Evolutionary conservation across 2,797 vertebrate species (phyloP), one percentile per base, ranked within the genome.

Genomic region (Lithobates pipiens): DNA sequence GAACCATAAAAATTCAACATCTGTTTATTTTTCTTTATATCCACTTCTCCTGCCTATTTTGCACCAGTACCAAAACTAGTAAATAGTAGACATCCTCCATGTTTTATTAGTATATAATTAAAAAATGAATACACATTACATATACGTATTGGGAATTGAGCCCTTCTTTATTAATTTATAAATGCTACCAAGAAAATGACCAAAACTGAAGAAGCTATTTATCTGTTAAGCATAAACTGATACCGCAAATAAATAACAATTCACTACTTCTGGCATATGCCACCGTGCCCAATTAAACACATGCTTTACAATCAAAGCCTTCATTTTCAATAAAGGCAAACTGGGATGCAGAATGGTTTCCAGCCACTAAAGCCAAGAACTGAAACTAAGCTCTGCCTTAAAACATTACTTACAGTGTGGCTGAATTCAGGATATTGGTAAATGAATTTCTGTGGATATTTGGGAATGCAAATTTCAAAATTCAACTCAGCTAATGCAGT

Each of bases 241-340:
- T 82, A 86, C 75, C 85, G 73, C 80, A 86, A 77, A 86, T 83
- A 86, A 86, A 86, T 74, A 83, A 83, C 76, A 86, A 83, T 83
- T 87, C 81, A 25, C 81, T 70, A 75, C 71, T 80, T 42, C 46
- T 61, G 81, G 81, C 86, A 83, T 87, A 87, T 87, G 86, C 76
- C 80, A 87, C 71, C 44, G 81, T 83, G 81, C 86, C 81, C 86
- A 87, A 87, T 87, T 87, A 87, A 87, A 79, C 86, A 87, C 86
- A 87, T 87, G 86, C 86, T 87, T 87, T 83, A 87, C 76, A 84
- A 87, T 84, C 79, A 87, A 69, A 87, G 61, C 76, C 86, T 78
- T 87, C 81, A 80, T 83, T 87, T 84, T 68, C 86, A 87, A 87
- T 78, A 87, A 87, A 86, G 86, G 81, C 81, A 87, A 83, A 84